Conservation (phyloP, 2,888 invertebrate genomes). For the Dolichomitus sp. region DNA sequence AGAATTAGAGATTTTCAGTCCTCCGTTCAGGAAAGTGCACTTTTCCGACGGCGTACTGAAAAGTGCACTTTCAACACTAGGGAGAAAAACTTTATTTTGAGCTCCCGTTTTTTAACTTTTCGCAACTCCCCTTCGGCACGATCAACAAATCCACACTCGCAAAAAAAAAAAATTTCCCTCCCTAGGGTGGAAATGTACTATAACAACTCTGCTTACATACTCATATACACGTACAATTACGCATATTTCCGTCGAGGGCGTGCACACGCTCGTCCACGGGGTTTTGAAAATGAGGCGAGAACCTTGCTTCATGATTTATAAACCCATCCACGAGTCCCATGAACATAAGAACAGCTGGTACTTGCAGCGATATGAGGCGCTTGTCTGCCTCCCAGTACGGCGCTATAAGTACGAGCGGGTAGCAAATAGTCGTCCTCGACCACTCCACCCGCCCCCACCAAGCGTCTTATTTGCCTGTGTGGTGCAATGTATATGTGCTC, state of each 20-base stretch:
- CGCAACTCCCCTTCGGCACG: too few species aligned
- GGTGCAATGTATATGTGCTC: not conserved
- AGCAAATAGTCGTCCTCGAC: constrained; percentile 59
- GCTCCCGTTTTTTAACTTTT: too few species aligned
- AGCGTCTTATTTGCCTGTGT: constrained; percentile 7
- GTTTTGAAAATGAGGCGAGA: constrained; percentile 14
- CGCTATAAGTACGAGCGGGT: constrained; percentile 33
- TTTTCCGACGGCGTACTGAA: too few species aligned
- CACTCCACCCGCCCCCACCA: constrained; percentile 42
- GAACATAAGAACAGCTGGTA: constrained; percentile 65
- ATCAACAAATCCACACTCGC: too few species aligned
- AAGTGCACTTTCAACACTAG: too few species aligned
- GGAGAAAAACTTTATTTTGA: too few species aligned
- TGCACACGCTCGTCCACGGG: constrained; percentile 43
- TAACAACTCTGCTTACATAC: not conserved
- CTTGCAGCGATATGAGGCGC: constrained; percentile 39
- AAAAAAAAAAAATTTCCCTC: too few species aligned
- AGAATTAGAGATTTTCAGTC: too few species aligned
- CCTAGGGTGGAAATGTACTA: too few species aligned
- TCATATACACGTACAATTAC: not conserved
- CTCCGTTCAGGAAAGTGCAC: too few species aligned
- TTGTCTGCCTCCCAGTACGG: constrained; percentile 21
- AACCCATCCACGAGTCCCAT: constrained; percentile 60
- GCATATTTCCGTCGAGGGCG: constrained; percentile 44
- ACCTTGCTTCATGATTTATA: constrained; percentile 61